These are phyloP conservation scores for Dissostichus mawsoni DNA, from an alignment of 2,113 vertebrate genomes.

Conservation along the genomic window DNA sequence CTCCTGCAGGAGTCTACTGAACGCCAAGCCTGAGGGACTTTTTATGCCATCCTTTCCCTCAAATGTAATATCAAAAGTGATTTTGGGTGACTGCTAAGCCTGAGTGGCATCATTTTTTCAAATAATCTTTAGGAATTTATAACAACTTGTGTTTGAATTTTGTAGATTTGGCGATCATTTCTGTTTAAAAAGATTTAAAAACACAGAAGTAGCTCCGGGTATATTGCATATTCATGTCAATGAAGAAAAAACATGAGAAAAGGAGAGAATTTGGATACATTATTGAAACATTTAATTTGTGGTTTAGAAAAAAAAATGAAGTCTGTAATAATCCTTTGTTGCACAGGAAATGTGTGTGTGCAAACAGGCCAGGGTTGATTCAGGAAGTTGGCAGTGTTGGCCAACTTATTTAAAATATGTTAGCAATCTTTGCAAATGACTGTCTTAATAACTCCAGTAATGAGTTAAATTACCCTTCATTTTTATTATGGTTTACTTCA, in stretches of 20 bases:
- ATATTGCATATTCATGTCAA: not conserved
- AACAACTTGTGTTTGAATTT: not conserved
- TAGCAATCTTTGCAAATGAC: no score
- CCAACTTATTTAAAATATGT: not conserved
- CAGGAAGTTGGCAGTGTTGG: not conserved
- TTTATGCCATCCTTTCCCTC: constrained; percentile 15
- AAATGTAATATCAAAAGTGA: constrained; percentile 27
- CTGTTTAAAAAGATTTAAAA: no score
- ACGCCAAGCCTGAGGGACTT: constrained; percentile 47
- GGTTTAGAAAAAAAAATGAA: not conserved
- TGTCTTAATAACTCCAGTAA: no score
- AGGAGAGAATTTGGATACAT: not conserved
- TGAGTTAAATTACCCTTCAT: no score
- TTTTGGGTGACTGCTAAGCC: constrained; percentile 12
- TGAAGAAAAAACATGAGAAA: not conserved
- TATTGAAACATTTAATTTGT: not conserved
- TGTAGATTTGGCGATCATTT: not conserved
- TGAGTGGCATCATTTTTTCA: not conserved
- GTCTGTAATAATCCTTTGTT: not conserved
- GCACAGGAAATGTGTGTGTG: not conserved
- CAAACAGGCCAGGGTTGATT: not conserved
- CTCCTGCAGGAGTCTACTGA: constrained; percentile 47
- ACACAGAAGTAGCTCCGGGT: not conserved
- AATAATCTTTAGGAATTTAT: not conserved
- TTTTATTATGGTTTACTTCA: no score